phyloP scores from a whole-genome alignment of 2,888 invertebrate species.

The Scrobipalpa costella region DNA sequence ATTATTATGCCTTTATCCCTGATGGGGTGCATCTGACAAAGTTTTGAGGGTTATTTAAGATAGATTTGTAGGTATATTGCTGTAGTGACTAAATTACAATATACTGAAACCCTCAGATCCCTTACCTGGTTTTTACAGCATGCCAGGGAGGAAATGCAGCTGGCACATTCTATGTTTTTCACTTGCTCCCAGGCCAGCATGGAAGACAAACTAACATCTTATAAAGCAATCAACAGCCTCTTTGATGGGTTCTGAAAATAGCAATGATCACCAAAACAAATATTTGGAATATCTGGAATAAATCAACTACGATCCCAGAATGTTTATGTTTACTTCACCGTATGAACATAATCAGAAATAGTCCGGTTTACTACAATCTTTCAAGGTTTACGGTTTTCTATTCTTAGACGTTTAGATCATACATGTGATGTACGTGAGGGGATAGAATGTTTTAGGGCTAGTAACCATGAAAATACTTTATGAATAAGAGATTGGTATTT shows the following conservation, averaged over 20 bases:
- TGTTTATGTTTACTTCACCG: not conserved
- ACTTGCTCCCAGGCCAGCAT: no score
- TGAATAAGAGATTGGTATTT: not conserved
- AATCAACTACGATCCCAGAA: not conserved
- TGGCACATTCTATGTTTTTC: no score
- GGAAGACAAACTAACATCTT: no score
- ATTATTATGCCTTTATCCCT: no score
- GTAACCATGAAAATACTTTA: no score
- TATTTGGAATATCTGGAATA: not conserved
- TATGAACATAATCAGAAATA: not conserved
- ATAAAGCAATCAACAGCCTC: not conserved
- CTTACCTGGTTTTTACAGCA: no score
- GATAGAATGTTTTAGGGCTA: not conserved
- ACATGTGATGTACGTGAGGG: not conserved
- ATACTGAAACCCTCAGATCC: no score
- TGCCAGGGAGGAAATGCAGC: no score
- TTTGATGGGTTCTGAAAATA: not conserved
- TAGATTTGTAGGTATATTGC: no score
- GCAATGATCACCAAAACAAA: not conserved
- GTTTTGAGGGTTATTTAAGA: no score
- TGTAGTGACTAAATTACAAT: no score
- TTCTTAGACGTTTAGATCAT: not conserved
- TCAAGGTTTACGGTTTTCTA: not conserved
- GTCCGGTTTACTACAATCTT: not conserved
- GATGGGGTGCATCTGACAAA: no score